These are phyloP conservation scores for Pelobates cultripes DNA, from an alignment of 2,797 vertebrate species.

Conservation along the genomic window DNA sequence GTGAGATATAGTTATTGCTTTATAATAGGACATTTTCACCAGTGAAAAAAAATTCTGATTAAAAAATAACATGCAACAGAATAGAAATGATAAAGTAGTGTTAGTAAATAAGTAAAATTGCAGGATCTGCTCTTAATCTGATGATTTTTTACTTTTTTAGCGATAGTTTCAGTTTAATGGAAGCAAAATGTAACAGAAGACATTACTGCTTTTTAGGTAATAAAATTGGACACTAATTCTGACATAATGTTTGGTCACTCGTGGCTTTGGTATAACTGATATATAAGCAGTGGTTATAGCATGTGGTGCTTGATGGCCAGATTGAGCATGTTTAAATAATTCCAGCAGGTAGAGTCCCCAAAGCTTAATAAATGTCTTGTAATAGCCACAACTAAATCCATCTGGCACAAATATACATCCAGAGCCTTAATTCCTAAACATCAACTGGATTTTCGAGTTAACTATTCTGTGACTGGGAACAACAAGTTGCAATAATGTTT, in stretches of 20 bases:
- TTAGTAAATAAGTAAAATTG: too few relatives aligned
- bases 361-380: constrained; percentile 7
- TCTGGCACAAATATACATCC: neutral
- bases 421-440: neutral
- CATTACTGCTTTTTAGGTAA: neutral
- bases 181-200: neutral
- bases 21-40: too few relatives aligned
- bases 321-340: neutral
- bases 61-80: too few relatives aligned
- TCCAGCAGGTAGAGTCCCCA: neutral
- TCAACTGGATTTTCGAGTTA: neutral
- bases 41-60: too few relatives aligned
- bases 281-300: neutral
- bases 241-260: constrained; percentile 9
- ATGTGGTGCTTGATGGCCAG: neutral
- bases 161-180: neutral
- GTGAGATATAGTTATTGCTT: too few relatives aligned
- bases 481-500: neutral
- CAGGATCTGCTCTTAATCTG: too few relatives aligned
- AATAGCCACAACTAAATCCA: neutral
- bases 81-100: too few relatives aligned
- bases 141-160: too few relatives aligned
- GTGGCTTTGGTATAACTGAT: neutral
- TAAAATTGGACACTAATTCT: constrained; percentile 8
- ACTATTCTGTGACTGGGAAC: neutral